A percentile compares a stretch with the other conserved stretches of the same genome.
Conservation (phyloP, 1,140 invertebrate genomes). For the Rhynchophorus ferrugineus region DNA sequence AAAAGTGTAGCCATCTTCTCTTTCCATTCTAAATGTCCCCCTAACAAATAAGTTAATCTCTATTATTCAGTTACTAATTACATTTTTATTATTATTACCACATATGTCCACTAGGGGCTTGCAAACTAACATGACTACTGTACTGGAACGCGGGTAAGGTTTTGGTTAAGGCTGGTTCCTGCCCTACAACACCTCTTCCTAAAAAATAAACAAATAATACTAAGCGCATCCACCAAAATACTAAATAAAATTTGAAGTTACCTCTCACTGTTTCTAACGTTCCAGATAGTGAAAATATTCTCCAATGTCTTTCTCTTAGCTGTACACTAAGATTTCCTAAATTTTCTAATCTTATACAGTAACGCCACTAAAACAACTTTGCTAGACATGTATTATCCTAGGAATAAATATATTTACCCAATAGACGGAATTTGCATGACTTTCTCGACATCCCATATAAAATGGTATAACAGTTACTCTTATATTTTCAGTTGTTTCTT, state of each 20-base stretch:
- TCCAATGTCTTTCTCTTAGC: constrained; percentile 90
- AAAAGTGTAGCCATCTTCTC: constrained; percentile 91
- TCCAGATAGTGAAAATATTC: constrained; percentile 91
- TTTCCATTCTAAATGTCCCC: constrained; percentile 94
- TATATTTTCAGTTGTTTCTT: constrained; percentile 93
- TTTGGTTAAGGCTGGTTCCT: constrained; percentile 86
- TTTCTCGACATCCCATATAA: constrained; percentile 90
- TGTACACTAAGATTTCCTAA: constrained; percentile 82
- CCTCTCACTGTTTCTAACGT: constrained; percentile 89
- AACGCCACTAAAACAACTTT: constrained; percentile 70
- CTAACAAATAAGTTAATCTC: constrained; percentile 44
- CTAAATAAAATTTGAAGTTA: neutral
- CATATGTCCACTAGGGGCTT: constrained; percentile 97
- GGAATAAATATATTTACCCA: constrained; percentile 57
- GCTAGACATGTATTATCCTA: neutral
- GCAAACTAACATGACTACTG: constrained; percentile 90
- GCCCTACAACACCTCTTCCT: constrained; percentile 84
- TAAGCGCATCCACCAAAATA: neutral
- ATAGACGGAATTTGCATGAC: constrained; percentile 81
- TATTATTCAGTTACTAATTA: neutral
- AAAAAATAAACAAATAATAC: constrained; percentile 1
- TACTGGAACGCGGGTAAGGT: constrained; percentile 93
- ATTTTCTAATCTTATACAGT: constrained; percentile 94
- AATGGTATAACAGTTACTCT: constrained; percentile 96
- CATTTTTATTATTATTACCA: constrained; percentile 54